Conservation (phyloP, 2,797 vertebrate genomes). For the Gymnopithys bicolor region DNA sequence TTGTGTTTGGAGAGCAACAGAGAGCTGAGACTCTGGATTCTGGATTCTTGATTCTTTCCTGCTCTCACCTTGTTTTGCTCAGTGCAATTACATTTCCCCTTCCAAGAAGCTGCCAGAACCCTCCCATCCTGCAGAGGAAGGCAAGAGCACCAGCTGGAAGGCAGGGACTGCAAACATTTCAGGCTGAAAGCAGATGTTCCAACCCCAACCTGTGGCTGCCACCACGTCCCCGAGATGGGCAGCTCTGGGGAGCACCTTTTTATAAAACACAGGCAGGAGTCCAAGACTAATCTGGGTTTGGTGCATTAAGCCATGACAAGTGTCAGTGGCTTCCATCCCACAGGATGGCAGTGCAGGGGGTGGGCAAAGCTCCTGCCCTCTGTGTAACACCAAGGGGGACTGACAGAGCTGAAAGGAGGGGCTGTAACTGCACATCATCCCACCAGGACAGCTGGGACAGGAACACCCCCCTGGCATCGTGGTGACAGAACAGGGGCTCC, state of each 20-base stretch:
- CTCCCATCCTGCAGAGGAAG: background rate
- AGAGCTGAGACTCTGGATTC: background rate
- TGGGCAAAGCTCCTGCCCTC: background rate
- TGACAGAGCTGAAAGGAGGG: background rate
- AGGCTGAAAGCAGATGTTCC: background rate
- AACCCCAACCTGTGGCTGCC: background rate
- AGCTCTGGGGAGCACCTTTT: background rate
- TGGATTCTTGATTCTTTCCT: background rate
- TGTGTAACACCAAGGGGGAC: background rate
- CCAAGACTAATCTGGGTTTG: background rate
- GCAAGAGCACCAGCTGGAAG: background rate
- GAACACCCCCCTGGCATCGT: background rate
- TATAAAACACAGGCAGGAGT: accelerated
- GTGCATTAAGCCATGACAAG: background rate
- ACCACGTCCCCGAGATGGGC: background rate
- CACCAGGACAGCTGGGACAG: background rate
- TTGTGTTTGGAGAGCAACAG: background rate
- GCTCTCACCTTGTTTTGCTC: background rate
- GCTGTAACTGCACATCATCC: background rate
- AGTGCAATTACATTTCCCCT: background rate
- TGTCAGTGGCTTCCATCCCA: background rate
- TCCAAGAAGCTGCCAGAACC: background rate
- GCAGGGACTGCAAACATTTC: background rate
- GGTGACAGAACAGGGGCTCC: background rate
- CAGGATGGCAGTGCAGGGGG: background rate